A percentile compares a stretch with the other conserved stretches of the same genome.
phyloP scores from a whole-genome alignment of 2,797 vertebrate genomes.

The Lithobates pipiens region DNA sequence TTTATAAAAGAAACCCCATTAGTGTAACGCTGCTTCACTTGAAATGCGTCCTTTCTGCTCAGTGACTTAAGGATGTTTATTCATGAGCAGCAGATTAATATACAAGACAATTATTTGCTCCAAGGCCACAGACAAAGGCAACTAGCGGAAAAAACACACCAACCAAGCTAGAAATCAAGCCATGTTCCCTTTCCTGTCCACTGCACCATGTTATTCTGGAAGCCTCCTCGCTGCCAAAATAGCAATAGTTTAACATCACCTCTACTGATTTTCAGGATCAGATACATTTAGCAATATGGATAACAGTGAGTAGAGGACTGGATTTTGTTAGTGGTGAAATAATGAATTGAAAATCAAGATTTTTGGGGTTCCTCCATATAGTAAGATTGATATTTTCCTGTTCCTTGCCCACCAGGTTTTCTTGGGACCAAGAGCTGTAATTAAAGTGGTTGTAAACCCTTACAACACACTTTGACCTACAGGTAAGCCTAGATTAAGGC shows the following conservation, averaged over 20 bases:
- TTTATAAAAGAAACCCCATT: neutral
- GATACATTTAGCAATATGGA: too few species aligned
- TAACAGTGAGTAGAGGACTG: too few species aligned
- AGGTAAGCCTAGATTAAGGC: too few species aligned
- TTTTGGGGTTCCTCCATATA: too few species aligned
- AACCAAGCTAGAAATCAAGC: slow-evolving; percentile 9
- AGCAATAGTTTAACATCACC: neutral
- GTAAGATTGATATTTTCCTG: too few species aligned
- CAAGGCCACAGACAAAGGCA: slow-evolving; percentile 39
- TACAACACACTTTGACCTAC: too few species aligned
- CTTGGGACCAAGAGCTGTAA: too few species aligned
- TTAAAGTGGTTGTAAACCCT: too few species aligned
- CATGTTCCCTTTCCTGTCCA: slow-evolving; percentile 23
- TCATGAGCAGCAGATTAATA: slow-evolving; percentile 42
- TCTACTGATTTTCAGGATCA: too few species aligned
- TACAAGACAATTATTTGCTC: slow-evolving; percentile 39
- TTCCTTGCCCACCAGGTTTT: too few species aligned
- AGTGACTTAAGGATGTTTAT: slow-evolving; percentile 47
- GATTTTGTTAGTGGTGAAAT: too few species aligned
- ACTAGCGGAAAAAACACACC: slow-evolving; percentile 28
- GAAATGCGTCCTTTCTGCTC: slow-evolving; percentile 15
- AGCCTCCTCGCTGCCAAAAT: neutral
- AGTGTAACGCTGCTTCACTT: neutral
- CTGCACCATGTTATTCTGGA: slow-evolving; percentile 10
- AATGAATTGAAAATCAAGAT: too few species aligned